Evolutionary conservation across 2,113 vertebrate genomes (phyloP).

Genomic region (Corynorhinus townsendii): DNA sequence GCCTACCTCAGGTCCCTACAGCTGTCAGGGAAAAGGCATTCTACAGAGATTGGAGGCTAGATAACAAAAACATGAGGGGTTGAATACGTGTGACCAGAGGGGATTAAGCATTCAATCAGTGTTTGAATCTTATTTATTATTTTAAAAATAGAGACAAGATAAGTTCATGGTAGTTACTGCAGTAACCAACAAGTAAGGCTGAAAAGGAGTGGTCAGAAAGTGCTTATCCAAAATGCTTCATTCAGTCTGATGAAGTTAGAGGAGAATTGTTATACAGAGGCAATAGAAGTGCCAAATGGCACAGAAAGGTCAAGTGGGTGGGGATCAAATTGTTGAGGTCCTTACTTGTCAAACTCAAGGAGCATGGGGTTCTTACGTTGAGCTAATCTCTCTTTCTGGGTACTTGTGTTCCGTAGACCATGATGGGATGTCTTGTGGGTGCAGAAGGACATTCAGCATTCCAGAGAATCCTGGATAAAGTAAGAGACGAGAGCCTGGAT

Average conservation of each 20-base stretch:
- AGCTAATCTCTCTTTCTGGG: background rate
- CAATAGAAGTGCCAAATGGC: background rate
- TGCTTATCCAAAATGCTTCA: background rate
- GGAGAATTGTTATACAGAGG: background rate
- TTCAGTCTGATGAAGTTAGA: background rate
- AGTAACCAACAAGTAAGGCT: background rate
- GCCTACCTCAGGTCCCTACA: background rate
- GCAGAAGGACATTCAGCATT: constrained; percentile 64
- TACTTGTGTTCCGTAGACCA: constrained; percentile 62
- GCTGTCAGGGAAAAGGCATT: background rate
- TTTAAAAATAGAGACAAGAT: background rate
- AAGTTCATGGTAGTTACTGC: background rate
- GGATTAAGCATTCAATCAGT: background rate
- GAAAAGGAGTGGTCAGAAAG: background rate
- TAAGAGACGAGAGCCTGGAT: constrained; percentile 55
- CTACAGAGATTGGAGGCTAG: background rate
- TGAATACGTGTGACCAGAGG: background rate
- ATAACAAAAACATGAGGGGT: background rate
- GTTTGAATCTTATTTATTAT: background rate
- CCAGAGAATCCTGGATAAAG: constrained; percentile 74
- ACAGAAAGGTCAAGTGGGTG: background rate
- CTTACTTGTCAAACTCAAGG: background rate
- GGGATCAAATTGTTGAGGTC: background rate
- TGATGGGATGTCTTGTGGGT: constrained; percentile 74
- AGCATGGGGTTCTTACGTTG: background rate